phyloP scores from a whole-genome alignment of 2,888 invertebrate species.

The Eustalomyia histrio region DNA sequence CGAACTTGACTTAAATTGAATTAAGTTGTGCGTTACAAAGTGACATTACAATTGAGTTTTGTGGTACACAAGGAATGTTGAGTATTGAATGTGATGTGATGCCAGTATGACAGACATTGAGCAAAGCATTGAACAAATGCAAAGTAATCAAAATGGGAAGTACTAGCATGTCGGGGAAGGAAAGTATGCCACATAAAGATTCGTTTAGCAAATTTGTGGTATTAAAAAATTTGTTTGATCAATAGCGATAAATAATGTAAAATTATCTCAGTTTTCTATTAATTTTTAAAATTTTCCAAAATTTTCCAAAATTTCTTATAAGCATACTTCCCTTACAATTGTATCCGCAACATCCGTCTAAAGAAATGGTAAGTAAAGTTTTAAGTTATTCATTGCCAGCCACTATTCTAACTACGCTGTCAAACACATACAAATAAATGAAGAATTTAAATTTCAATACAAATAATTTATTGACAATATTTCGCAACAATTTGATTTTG shows the following conservation, averaged over 20 bases:
- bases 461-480: constrained; percentile 13
- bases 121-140: not conserved
- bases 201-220: too few relatives aligned
- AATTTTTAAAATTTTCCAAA: too few relatives aligned
- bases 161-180: not conserved
- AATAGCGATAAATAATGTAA: too few relatives aligned
- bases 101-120: constrained; percentile 7
- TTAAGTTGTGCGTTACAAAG: constrained; percentile 55
- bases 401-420: not conserved
- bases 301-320: not conserved
- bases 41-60: constrained; percentile 33
- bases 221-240: too few relatives aligned
- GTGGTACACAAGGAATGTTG: not conserved
- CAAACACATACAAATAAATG: not conserved
- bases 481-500: not conserved
- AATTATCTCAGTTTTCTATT: too few relatives aligned
- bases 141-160: not conserved
- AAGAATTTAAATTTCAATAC: not conserved
- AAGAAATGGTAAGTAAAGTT: not conserved
- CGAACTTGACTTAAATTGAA: constrained; percentile 55
- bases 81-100: not conserved
- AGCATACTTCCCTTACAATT: not conserved
- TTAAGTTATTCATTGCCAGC: not conserved
- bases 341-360: not conserved
- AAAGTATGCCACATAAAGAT: too few relatives aligned